Evolutionary conservation across 2,888 invertebrate species (phyloP), one percentile per base, ranked within the genome.

Genomic region (Cataglyphis livida): DNA sequence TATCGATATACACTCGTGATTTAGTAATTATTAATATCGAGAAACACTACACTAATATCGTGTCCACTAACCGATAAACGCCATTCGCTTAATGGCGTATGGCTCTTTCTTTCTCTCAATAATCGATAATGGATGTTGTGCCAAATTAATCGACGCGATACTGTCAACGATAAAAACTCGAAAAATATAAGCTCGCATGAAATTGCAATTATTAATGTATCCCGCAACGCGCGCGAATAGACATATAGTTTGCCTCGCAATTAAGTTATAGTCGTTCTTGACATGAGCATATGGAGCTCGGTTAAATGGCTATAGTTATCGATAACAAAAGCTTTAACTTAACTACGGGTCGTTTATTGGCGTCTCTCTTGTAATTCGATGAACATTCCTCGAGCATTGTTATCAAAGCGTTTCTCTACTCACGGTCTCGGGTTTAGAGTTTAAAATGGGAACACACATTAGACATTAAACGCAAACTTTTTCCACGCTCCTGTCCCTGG

Each of bases 21-120:
- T 62, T 74, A 74, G 7, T 28, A n/a, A n/a, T 61, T 74, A 64
- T 75, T 64, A 48, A 48, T 74, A 74, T 74, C 61, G 44, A 44
- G 15, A 51, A n/a, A 35, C 44, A 18, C 32, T 65, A 35, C 51
- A 62, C 28, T 61, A 41, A 65, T 41, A 41, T 10, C 25, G 44
- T 65, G 10, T 38, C 48, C 32, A 59, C 44, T 59, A 65, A 61
- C 87, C 75, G 73, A 82, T 71, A 82, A 81, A 68, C 62, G 84
- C 21, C 5, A 3, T 25, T 59, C 48, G 32, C 78, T 64, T 85
- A 82, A 82, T 76, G 65, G 62, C n/a, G 61, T 64, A 7, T 18
- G 4, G 32, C 21, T 61, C 44, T 35, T 6, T 35, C 48, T n/a
- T 7, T 51, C 51, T n/a, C 48, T 35, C 51, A 64, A 64, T 74